Base-by-base conservation (phyloP, 2,113 vertebrate species). In the Isichthys henryi region DNA sequence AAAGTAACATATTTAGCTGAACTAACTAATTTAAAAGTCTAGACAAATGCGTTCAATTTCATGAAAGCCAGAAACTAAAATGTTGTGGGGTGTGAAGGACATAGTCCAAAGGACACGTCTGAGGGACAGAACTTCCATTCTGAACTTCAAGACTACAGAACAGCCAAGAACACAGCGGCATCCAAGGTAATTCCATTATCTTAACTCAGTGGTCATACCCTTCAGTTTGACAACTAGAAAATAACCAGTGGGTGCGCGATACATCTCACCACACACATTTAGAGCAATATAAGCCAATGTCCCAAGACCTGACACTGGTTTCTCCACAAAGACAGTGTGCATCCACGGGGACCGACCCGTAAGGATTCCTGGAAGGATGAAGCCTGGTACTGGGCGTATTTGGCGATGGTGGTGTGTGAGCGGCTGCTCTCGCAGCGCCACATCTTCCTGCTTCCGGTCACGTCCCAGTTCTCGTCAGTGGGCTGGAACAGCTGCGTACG, bases 351-450 rank as follows among this genome's bases (percentile, higher is more conserved):
- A 96, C 97, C 96, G 92, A 99, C 98, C 96, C 97, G 95, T 91
- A 99, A 95, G 45, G 98, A 99, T 95, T 99, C 98, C 95, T 99
- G 98, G 95, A 99, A 99, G 91, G 98, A 99, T n/a, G 98, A 98
- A 70, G 98, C 98, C 95, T 99, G 98, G 94, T 99, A 99, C 93
- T 99, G 98, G 93, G 98, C 98, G 92, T 99, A 99, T 94, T 98
- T 99, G 94, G 97, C 95, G 96, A 99, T 98, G 92, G 98, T 99
- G 92, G 98, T 99, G 92, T 98, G 97, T 58, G 98, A 99, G 93
- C 97, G 96, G 94, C 97, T 99, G 96, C 98, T 99, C 95, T 99
- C 98, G 92, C 98, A 99, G 93, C 97, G 97, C 98, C 98, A 99
- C 94, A 97, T 97, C 95, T 99, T 99, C 94, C 96, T 97, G 91